Evolutionary conservation across 1,140 invertebrate genomes (phyloP), one percentile per base, ranked within the genome.

Genomic region (Monochamus saltuarius): DNA sequence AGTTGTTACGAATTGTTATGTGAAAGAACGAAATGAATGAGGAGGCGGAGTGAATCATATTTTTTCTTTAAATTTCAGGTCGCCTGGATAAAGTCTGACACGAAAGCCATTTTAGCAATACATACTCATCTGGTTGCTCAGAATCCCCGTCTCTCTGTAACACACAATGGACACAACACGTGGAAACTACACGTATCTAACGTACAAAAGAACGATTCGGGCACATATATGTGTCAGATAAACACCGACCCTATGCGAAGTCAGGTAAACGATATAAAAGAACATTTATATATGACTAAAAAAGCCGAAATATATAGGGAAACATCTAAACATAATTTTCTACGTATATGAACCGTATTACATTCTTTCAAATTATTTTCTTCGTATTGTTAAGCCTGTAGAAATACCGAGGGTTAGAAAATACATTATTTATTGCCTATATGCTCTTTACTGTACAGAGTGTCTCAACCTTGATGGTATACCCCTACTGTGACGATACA

Each of bases 211-310:
- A 91, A 91, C 72, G 92, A 95, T 77, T 89, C 88, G 1, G 92
- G 90, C 53, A 90, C 87, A 17, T 94, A 93, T 76, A 92, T 93
- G 89, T 95, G 92, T 76, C 92, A 95, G 78, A 88, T 95, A 65
- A 95, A 95, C 75, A 94, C 92, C 3, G 90, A 93, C 71, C 92
- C 92, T 4, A 94, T 94, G 90, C 85, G 87, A 70, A 90, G 87
- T 77, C 90, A 92, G 84, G 91, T 94, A 78, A 53, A 47, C 35
- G 19, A 56, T 56, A 54, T 54, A 46, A 43, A 43, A 45, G 47
- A 57, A 49, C 36, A 36, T 57, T 57, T 57, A 45, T 29, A n/a
- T 51, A 35, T 36, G 49, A 13, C 16, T 35, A 8, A 22, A 22
- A 47, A 47, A 47, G 29, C 7, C 10, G 45, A 47, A 47, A 47